Conservation (phyloP, 2,888 invertebrate species). For the Luffia ferchaultella region DNA sequence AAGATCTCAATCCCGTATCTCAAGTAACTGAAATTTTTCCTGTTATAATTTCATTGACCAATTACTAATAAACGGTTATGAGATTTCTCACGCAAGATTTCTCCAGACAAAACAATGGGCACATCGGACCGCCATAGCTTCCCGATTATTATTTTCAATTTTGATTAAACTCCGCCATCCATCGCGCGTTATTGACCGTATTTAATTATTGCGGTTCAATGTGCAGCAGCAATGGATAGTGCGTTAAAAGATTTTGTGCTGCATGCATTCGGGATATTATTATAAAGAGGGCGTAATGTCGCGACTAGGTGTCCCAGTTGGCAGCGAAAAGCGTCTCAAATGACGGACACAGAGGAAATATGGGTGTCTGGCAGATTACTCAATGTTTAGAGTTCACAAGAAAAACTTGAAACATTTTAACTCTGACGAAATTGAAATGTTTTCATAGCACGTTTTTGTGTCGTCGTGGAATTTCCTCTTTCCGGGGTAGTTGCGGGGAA, state of each 20-base stretch:
- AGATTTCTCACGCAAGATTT: background rate
- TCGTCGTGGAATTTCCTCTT: too few species aligned
- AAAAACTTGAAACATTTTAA: background rate
- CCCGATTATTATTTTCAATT: background rate
- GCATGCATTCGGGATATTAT: background rate
- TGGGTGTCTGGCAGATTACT: background rate
- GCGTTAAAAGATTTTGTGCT: background rate
- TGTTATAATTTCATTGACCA: too few species aligned
- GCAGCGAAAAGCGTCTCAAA: background rate
- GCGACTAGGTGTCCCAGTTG: background rate
- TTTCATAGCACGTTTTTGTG: too few species aligned
- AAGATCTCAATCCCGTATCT: too few species aligned
- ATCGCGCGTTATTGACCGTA: too few species aligned
- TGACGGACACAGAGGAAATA: background rate
- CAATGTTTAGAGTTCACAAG: background rate
- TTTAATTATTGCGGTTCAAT: background rate
- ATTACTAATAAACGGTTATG: too few species aligned
- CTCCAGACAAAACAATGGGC: background rate
- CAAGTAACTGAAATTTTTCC: too few species aligned
- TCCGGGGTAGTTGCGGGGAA: too few species aligned
- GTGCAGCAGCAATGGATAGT: background rate
- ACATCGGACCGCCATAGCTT: background rate
- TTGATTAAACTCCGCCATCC: too few species aligned
- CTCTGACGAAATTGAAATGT: background rate
- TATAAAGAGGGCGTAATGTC: background rate